Base-by-base conservation (phyloP, 2,113 vertebrate genomes). In the Pseudopodoces humilis region DNA sequence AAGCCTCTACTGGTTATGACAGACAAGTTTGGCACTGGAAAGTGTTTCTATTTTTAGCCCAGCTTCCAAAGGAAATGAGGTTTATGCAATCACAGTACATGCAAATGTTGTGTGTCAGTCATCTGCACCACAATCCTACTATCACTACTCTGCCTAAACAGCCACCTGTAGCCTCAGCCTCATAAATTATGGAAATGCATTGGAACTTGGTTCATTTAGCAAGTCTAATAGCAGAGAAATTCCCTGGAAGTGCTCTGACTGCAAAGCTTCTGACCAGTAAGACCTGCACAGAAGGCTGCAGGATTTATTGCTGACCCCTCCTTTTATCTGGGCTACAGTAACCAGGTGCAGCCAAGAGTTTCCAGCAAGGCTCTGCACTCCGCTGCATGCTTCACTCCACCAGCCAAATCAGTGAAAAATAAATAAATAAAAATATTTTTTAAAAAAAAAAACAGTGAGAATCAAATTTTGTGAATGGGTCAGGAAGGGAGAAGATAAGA, bases 81-180 rank as follows among this genome's bases (percentile, higher is more conserved):
- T 59, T 78, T 64, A 47, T 70, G 47, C 39, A 80, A 37, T 39
- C 2, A 0, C 3, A 33, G 21, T 28, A 15, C 0, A 0, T 35
- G 30, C 27, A 83, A 72, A 30, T 19, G 21, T 44, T 35, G 27
- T 21, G 23, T 53, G 33, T 30, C 50, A 72, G 53, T 86, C 70
- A 47, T n/a, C 53, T 43, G 20, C 43, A 59, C 20, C 39, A 14
- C 55, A 67, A 15, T 24, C 64, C 25, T 50, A 2, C 46, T 46
- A 6, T 20, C 37, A 30, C 50, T 12, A 1, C 71, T 30, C 71
- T 62, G 37, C 46, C 67, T 46, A 12, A 83, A 44, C 2, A 95
- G 43, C 59, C 63, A 93, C 0, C 46, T 74, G 49, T 10, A 74
- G 59, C 68, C 46, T 1, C 37, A 77, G 11, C 4, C 35, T 86